Evolutionary conservation across 2,888 invertebrate species (phyloP).

Genomic region (Heliconius erato): DNA sequence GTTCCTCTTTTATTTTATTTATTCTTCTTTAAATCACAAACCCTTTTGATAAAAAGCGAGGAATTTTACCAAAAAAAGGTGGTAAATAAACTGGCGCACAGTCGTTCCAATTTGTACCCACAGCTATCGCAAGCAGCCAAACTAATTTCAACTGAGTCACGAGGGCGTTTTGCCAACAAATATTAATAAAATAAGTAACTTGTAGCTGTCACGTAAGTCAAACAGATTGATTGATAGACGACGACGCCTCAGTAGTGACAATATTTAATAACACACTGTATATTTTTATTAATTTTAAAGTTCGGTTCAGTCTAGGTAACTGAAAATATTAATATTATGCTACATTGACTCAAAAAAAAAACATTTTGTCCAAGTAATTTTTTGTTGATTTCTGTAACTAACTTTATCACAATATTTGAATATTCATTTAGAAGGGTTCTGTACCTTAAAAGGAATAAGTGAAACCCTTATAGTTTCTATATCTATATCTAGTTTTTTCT

Average conservation of each 20-base stretch:
- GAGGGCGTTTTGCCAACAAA: background rate
- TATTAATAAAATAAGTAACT: conserved; percentile 17
- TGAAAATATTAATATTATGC: background rate
- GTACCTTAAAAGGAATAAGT: background rate
- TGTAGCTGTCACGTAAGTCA: background rate
- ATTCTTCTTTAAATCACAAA: background rate
- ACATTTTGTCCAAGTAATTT: background rate
- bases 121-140: background rate
- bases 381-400: background rate
- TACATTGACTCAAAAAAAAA: background rate
- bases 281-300: background rate
- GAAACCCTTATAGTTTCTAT: background rate
- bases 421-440: background rate
- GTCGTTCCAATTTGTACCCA: background rate
- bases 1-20: background rate
- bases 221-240: conserved; percentile 1
- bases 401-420: background rate
- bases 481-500: no score
- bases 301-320: background rate
- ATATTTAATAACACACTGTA: conserved; percentile 6
- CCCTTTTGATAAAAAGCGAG: background rate
- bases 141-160: background rate
- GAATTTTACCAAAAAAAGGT: background rate
- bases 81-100: background rate
- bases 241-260: background rate